These are phyloP conservation scores for Tylochromis polylepis DNA, from an alignment of 2,113 vertebrate species.

Conservation along the genomic window DNA sequence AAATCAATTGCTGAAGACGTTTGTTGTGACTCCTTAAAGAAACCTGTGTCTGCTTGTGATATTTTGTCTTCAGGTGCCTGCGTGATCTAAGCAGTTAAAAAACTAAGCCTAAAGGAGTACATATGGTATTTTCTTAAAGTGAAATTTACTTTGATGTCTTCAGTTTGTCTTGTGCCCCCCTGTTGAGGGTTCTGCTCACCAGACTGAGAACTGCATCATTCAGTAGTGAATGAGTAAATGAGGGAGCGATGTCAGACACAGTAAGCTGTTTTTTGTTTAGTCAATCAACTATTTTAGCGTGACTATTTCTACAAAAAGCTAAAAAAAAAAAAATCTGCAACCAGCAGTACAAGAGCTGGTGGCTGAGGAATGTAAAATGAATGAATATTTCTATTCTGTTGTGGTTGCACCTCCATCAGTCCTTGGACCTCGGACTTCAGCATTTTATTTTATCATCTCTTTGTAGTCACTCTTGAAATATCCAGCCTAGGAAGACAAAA, in stretches of 20 bases:
- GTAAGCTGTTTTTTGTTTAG: background rate
- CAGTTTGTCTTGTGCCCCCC: background rate
- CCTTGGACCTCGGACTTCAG: background rate
- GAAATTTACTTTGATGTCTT: background rate
- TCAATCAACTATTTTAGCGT: background rate
- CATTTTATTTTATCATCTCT: slow-evolving; percentile 47
- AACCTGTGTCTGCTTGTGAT: background rate
- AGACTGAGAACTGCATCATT: background rate
- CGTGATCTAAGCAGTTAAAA: background rate
- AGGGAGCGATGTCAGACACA: background rate
- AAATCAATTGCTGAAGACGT: background rate
- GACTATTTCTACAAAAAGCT: background rate
- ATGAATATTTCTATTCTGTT: background rate
- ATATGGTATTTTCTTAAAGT: background rate
- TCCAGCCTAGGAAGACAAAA: slow-evolving; percentile 66
- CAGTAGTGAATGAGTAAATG: background rate
- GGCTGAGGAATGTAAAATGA: background rate
- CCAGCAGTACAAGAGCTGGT: background rate
- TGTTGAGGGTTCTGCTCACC: background rate
- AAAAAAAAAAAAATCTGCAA: background rate
- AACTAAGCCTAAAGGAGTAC: background rate
- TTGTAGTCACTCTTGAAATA: slow-evolving; percentile 82
- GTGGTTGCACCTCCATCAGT: background rate
- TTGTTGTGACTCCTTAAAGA: background rate
- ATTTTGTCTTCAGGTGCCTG: background rate